Evolutionary conservation across 2,888 invertebrate genomes (phyloP).

Genomic region (Drosophila macrospina): DNA sequence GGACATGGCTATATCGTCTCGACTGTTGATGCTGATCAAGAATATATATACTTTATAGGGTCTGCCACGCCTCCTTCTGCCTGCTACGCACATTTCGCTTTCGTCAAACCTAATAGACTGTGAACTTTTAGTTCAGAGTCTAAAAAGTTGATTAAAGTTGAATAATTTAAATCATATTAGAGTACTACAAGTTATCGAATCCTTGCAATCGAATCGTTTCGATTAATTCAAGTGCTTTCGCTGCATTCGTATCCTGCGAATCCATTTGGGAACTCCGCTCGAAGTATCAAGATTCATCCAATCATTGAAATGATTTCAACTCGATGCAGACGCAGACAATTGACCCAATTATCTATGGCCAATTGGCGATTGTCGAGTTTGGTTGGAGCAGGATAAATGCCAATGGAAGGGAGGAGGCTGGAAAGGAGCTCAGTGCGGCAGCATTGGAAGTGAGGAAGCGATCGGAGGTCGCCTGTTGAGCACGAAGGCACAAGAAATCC

Average conservation of each 20-base stretch:
- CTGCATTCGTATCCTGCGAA: neutral
- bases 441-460: neutral
- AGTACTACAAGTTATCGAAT: neutral
- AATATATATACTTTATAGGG: too few relatives aligned
- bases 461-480: slow-evolving; percentile 23
- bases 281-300: neutral
- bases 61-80: too few relatives aligned
- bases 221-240: neutral
- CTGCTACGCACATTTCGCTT: too few relatives aligned
- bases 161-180: neutral
- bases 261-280: neutral
- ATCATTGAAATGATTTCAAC: neutral
- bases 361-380: neutral
- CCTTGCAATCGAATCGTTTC: neutral
- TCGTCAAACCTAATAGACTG: too few relatives aligned
- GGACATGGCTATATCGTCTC: too few relatives aligned
- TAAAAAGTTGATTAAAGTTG: too few relatives aligned
- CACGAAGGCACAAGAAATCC: neutral
- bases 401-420: neutral
- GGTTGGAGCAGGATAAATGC: neutral
- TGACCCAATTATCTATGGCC: neutral
- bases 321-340: neutral
- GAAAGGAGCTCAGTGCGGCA: neutral
- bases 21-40: too few relatives aligned
- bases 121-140: too few relatives aligned